Conservation (phyloP, 2,888 invertebrate genomes). For the Bugula neritina region DNA sequence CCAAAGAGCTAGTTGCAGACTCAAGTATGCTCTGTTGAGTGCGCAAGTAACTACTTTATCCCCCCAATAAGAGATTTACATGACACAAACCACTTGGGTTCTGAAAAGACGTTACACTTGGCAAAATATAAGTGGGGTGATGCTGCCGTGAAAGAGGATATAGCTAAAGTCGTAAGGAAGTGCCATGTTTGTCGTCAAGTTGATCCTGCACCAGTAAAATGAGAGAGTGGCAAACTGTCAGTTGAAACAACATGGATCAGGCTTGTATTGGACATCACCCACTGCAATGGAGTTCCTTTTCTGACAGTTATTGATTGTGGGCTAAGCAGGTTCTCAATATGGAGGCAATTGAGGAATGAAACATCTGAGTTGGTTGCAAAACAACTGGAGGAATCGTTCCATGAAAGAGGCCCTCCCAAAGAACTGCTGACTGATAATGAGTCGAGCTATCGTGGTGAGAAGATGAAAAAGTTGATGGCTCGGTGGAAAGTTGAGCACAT, state of each 20-base stretch:
- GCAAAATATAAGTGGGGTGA: not conserved
- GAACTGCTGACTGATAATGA: too few relatives aligned
- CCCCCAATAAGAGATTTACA: slow-evolving; percentile 10
- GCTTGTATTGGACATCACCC: too few relatives aligned
- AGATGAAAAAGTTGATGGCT: too few relatives aligned
- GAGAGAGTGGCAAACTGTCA: not conserved
- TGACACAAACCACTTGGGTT: not conserved
- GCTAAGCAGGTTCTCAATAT: too few relatives aligned
- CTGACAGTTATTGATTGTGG: too few relatives aligned
- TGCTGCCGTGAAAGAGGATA: not conserved
- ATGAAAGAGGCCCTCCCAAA: too few relatives aligned
- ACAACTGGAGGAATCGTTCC: too few relatives aligned
- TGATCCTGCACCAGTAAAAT: slow-evolving; percentile 5
- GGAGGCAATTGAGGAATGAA: too few relatives aligned
- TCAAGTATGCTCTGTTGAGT: not conserved
- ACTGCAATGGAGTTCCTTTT: too few relatives aligned
- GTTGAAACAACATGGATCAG: not conserved
- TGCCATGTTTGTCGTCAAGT: slow-evolving; percentile 1
- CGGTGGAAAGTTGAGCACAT: too few relatives aligned
- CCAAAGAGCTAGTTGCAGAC: not conserved
- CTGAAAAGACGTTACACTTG: not conserved
- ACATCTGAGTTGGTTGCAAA: too few relatives aligned
- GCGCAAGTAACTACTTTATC: not conserved
- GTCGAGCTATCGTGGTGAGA: too few relatives aligned
- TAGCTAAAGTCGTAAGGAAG: not conserved